Evolutionary conservation across 2,888 invertebrate species (phyloP), one percentile per base, ranked within the genome.

Genomic region (Halocaridina rubra): DNA sequence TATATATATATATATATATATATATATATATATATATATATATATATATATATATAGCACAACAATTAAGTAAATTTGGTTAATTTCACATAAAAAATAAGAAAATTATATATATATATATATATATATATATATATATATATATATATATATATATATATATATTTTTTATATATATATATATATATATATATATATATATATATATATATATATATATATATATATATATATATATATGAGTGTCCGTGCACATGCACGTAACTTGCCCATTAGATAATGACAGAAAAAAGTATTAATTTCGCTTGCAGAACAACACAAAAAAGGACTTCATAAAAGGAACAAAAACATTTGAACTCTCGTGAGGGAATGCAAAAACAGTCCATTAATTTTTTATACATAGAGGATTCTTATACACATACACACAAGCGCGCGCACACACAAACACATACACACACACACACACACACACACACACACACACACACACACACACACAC

Each of bases 1-100:
- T 69, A 69, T 69, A 69, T 69, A 29, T 69, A 29, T 69, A 29
- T 69, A 69, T 69, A 69, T 69, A 69, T 69, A 29, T 69, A 69
- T 69, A 69, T 69, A 69, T 69, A 29, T 32, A 64, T 22, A 64
- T 64, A 64, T 64, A 64, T 64, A 64, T 64, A 64, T 64, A 64
- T 39, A 39, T 39, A 39, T 39, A 39, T 39, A 39, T 39, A 39
- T 39, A 39, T 39, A 39, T 39, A 39, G 16, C 16, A 13, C 16
- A 19, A 64, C 22, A 64, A 19, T 19, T 64, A 64, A 19, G 22
- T 64, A 64, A 19, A 13, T 64, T 19, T 64, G 22, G 16, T 19
- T 64, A 64, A 3, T 19, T 64, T 3, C 10, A 64, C 22, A 64
- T 5, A 64, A 19, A 64, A 19, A 64, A 8, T 8, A 8, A 61